Percentiles rank a stretch among this genome's conserved stretches.
Conservation (phyloP, 2,888 invertebrate genomes). For the Gisinianus flammeolus region DNA sequence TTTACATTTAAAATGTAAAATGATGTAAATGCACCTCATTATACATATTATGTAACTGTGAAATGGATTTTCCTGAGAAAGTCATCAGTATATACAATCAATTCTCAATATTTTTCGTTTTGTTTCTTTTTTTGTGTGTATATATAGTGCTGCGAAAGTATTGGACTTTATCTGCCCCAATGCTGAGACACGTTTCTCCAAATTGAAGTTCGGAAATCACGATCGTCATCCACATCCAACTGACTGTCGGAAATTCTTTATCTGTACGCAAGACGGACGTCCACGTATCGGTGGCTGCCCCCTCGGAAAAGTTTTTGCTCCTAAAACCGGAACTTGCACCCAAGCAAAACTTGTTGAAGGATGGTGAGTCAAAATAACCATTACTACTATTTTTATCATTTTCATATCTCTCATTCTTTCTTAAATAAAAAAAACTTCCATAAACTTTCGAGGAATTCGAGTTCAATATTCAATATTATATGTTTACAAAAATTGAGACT, state of each 20-base stretch:
- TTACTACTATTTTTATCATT: too few relatives aligned
- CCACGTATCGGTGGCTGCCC: constrained; percentile 80
- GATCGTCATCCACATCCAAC: constrained; percentile 56
- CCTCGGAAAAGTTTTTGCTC: constrained; percentile 78
- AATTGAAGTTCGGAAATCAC: constrained; percentile 58
- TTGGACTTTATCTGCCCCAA: constrained; percentile 58
- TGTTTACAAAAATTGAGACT: not conserved
- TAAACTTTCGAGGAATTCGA: too few relatives aligned
- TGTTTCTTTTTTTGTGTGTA: not conserved
- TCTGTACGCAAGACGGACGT: constrained; percentile 73
- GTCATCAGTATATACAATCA: too few relatives aligned
- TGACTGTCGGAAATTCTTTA: constrained; percentile 69
- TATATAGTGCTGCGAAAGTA: constrained; percentile 40
- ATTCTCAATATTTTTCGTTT: not conserved
- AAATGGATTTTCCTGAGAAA: too few relatives aligned
- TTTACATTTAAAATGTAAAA: too few relatives aligned
- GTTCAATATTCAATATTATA: not conserved
- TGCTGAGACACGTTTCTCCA: constrained; percentile 48
- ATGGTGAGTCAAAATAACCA: constrained; percentile 67
- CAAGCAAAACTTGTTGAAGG: constrained; percentile 77
- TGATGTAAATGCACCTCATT: not conserved
- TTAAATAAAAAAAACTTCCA: too few relatives aligned
- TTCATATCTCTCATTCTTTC: too few relatives aligned
- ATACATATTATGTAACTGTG: not conserved
- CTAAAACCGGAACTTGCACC: constrained; percentile 74